These are phyloP conservation scores for Tauraco hartlaubi DNA, from an alignment of 2,797 vertebrate genomes.

Conservation along the genomic window DNA sequence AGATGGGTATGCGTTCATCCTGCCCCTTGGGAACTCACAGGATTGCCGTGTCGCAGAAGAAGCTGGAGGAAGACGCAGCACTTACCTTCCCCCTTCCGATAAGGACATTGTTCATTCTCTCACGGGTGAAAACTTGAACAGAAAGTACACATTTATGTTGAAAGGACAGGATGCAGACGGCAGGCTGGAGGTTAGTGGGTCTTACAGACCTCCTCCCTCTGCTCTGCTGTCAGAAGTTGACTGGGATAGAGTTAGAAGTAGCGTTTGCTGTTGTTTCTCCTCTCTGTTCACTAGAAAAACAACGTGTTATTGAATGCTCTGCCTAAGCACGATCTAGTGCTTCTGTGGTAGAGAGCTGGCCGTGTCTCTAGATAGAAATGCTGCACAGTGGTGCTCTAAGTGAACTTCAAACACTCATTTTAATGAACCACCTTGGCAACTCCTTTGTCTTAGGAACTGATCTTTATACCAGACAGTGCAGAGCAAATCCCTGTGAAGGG, in stretches of 20 bases:
- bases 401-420: background rate
- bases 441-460: background rate
- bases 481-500: background rate
- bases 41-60: background rate
- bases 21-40: background rate
- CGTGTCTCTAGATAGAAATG: background rate
- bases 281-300: background rate
- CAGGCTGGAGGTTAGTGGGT: background rate
- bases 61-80: background rate
- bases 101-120: background rate
- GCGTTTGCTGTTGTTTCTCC: background rate
- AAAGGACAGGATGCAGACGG: background rate
- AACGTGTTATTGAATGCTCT: background rate
- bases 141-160: background rate
- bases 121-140: background rate
- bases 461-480: background rate
- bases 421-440: background rate
- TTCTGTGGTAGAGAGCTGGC: background rate
- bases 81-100: background rate
- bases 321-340: background rate
- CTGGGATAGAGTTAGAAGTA: background rate
- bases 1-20: background rate
- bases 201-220: background rate
- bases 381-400: background rate
- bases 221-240: background rate